Percentiles rank a stretch among this genome's conserved stretches.
These are phyloP conservation scores for Luffia ferchaultella DNA, from an alignment of 2,888 invertebrate genomes.

Conservation along the genomic window DNA sequence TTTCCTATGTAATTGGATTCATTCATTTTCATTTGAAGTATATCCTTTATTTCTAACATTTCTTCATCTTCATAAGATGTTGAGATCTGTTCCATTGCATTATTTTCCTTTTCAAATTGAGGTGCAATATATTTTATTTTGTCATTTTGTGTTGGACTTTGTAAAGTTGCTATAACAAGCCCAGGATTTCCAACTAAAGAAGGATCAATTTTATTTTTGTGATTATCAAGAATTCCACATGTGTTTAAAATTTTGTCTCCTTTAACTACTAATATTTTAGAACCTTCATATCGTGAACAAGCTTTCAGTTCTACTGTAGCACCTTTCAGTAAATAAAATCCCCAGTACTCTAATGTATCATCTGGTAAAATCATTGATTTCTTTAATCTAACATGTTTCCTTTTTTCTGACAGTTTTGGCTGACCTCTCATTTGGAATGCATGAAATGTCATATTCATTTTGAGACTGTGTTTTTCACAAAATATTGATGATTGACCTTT, in stretches of 20 bases:
- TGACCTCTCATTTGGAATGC: conserved; percentile 77
- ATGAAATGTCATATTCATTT: conserved; percentile 76
- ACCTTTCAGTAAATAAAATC: conserved; percentile 82
- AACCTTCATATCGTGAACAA: conserved; percentile 81
- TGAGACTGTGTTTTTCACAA: conserved; percentile 79
- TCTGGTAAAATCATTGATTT: conserved; percentile 86
- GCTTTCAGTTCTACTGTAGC: conserved; percentile 80
- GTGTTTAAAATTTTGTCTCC: conserved; percentile 80
- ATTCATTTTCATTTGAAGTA: conserved; percentile 17
- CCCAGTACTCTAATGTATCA: conserved; percentile 89
- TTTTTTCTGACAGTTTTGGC: conserved; percentile 73
- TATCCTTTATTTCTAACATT: conserved; percentile 11
- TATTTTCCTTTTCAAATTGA: conserved; percentile 9
- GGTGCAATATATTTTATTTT: conserved; percentile 8
- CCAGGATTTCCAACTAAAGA: conserved; percentile 67
- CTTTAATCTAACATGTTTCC: conserved; percentile 78
- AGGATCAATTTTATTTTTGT: conserved; percentile 70
- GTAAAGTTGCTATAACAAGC: conserved; percentile 53
- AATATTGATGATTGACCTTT: conserved; percentile 86
- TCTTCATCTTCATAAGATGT: conserved; percentile 20
- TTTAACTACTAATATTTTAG: conserved; percentile 81
- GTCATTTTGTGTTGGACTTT: conserved; percentile 30
- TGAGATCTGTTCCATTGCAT: conserved; percentile 10
- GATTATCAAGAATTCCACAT: conserved; percentile 79
- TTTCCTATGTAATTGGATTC: conserved; percentile 11